These are phyloP conservation scores for Planiliza haematocheilus DNA, from an alignment of 2,113 vertebrate genomes.

Conservation along the genomic window DNA sequence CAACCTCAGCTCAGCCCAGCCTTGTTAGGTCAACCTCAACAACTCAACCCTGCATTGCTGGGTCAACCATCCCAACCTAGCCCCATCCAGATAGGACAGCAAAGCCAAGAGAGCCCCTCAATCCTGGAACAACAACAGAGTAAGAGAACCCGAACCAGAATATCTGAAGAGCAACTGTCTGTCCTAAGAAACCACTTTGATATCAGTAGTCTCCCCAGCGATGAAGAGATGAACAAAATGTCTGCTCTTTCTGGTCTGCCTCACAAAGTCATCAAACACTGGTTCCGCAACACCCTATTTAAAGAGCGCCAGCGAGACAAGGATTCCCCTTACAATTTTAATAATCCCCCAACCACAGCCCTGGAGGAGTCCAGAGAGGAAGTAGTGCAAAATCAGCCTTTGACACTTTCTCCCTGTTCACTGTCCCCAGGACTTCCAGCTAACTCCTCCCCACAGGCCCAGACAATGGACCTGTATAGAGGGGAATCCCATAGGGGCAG, in stretches of 20 bases:
- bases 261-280: conserved; percentile 99
- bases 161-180: conserved; percentile 94
- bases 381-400: conserved; percentile 44
- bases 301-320: conserved; percentile 99
- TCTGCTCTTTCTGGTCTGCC: conserved; percentile 92
- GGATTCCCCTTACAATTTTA: conserved; percentile 98
- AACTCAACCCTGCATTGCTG: conserved; percentile 71
- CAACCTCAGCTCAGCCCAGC: conserved; percentile 91
- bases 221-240: conserved; percentile 97
- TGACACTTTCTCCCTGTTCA: conserved; percentile 66
- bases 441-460: conserved; percentile 88
- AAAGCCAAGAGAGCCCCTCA: conserved; percentile 77
- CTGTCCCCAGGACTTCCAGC: conserved; percentile 78
- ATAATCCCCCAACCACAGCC: conserved; percentile 94
- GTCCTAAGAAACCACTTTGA: conserved; percentile 95
- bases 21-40: conserved; percentile 85
- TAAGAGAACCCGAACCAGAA: conserved; percentile 94
- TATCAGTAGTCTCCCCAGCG: conserved; percentile 97
- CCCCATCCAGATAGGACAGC: conserved; percentile 86
- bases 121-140: conserved; percentile 88
- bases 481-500: conserved; percentile 82
- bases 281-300: conserved; percentile 98
- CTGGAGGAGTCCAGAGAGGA: conserved; percentile 93
- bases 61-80: conserved; percentile 86
- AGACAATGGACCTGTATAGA: conserved; percentile 89